A percentile compares a stretch with the other conserved stretches of the same genome.
Evolutionary conservation across 2,113 vertebrate genomes (phyloP).

Genomic region (Thamnaconus septentrionalis): DNA sequence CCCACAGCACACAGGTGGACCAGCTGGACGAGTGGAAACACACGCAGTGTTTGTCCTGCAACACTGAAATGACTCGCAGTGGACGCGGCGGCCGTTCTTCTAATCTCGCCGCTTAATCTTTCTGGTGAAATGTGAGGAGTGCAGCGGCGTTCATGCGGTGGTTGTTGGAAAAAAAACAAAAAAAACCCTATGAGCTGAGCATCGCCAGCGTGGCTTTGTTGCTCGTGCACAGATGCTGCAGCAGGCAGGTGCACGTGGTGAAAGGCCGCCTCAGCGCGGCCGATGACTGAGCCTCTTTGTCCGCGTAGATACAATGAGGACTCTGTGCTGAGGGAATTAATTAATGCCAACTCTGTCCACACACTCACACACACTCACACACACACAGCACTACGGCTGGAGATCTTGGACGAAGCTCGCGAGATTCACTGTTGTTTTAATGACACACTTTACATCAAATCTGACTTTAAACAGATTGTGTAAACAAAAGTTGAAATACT

Average conservation of each 20-base stretch:
- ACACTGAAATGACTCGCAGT: no score
- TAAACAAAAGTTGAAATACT: no score
- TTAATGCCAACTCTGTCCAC: constrained; percentile 51
- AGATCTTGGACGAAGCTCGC: neutral
- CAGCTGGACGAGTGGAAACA: constrained; percentile 27
- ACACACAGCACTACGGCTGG: constrained; percentile 3
- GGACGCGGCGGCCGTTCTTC: no score
- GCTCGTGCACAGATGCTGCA: constrained; percentile 14
- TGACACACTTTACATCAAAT: neutral
- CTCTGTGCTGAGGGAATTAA: constrained; percentile 68
- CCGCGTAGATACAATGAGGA: constrained; percentile 57
- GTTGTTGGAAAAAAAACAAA: no score
- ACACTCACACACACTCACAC: constrained; percentile 6
- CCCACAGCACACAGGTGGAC: constrained; percentile 44
- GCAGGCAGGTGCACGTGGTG: constrained; percentile 57
- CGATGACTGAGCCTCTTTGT: constrained; percentile 64
- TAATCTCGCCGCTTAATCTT: no score
- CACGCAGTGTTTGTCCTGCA: neutral
- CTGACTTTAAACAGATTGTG: neutral
- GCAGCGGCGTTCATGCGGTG: no score
- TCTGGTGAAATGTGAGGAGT: no score
- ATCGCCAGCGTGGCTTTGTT: constrained; percentile 4
- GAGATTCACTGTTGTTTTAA: no score
- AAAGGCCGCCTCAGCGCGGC: constrained; percentile 49
- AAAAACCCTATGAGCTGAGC: no score